phyloP scores from a whole-genome alignment of 2,888 invertebrate species.

The Limenitis camilla region DNA sequence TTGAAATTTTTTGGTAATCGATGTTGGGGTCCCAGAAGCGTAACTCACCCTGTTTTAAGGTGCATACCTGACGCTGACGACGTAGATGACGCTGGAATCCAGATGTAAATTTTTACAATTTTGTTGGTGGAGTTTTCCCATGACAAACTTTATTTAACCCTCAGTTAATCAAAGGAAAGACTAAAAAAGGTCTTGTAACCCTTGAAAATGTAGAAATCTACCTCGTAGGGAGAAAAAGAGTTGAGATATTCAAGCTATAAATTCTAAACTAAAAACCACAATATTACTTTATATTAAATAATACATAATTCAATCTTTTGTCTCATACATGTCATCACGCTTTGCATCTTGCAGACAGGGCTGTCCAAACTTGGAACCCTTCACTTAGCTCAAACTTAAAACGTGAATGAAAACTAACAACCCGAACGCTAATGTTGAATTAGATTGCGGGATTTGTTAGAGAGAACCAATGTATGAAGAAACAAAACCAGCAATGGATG shows the following conservation, averaged over 20 bases:
- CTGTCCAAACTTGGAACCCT: conserved; percentile 52
- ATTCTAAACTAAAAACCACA: not conserved
- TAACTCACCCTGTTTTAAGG: no score
- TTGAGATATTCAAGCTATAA: not conserved
- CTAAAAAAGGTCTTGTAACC: no score
- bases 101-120: no score
- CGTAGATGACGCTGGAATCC: no score
- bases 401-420: conserved; percentile 9
- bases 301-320: conserved; percentile 38
- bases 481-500: conserved; percentile 18
- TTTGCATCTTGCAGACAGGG: conserved; percentile 37
- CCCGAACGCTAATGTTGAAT: not conserved
- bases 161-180: no score
- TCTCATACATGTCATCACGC: conserved; percentile 45
- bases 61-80: no score
- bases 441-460: conserved; percentile 22
- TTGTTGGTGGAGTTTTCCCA: no score
- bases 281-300: conserved; percentile 26
- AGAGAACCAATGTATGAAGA: not conserved
- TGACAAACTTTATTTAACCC: no score
- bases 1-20: no score
- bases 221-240: no score
- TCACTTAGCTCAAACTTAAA: conserved; percentile 40
- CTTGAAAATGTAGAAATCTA: no score
- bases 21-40: no score